A percentile compares a stretch with the other conserved stretches of the same genome.
Conservation (phyloP, 2,888 invertebrate species). For the Pseudococcus longispinus region DNA sequence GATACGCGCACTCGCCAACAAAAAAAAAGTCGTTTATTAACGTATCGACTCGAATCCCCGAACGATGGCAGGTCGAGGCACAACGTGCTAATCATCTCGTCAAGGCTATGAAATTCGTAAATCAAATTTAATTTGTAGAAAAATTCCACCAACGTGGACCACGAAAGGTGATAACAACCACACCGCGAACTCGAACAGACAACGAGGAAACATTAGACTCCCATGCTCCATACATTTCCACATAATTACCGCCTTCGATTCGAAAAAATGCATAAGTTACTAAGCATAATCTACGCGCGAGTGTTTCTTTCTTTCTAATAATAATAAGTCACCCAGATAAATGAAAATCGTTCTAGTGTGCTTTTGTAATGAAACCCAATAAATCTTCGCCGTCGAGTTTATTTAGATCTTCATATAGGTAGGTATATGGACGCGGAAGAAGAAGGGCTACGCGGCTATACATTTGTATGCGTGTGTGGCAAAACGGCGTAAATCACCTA, state of each 20-base stretch:
- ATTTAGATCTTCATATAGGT: constrained; percentile 24
- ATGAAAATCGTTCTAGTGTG: constrained; percentile 7
- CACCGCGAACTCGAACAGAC: neutral
- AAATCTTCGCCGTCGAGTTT: constrained; percentile 26
- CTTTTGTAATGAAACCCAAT: constrained; percentile 4
- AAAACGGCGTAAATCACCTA: neutral
- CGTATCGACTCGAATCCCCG: neutral
- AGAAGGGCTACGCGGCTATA: neutral
- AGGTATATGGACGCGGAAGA: neutral
- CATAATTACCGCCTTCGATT: constrained; percentile 12
- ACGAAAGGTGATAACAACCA: neutral
- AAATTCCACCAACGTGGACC: neutral
- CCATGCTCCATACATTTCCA: neutral
- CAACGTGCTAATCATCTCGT: constrained; percentile 8
- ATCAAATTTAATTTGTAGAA: constrained; percentile 30
- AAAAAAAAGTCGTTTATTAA: neutral
- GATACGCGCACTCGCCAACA: neutral
- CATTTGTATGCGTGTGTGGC: no score
- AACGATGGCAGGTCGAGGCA: neutral
- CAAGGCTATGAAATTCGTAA: constrained; percentile 26
- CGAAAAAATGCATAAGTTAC: neutral
- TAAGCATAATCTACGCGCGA: neutral
- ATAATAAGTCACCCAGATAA: neutral
- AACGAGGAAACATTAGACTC: neutral
- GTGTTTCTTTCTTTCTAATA: neutral